Base-by-base conservation (phyloP, 1,140 invertebrate species). In the Drosophila truncata region DNA sequence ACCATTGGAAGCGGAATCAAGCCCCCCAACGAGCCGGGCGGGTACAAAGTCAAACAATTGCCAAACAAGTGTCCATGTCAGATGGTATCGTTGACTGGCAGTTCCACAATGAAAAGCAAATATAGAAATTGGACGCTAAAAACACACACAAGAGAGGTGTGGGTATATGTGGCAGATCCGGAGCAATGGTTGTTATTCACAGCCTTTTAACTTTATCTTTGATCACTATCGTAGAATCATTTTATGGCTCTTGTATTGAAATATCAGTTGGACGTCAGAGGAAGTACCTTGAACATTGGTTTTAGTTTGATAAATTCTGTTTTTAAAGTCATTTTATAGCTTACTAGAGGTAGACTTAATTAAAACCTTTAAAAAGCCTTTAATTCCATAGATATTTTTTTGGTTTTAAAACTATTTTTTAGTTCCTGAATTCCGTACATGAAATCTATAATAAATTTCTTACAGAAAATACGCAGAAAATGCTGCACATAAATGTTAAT, bases 21-120 rank as follows among this genome's bases (percentile, higher is more conserved):
- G 62, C 74, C 70, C 57, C 63, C 62, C 50, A 47, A 71, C 31
- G 8, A 37, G 41, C 47, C 47, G 10, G 14, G 31, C 63, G 64
- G 69, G 83, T 87, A 52, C 82, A 86, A 86, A 86, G 82, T 87
- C 82, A 70, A 73, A 64, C 62, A 85, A 60, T 46, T 55, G 63
- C 50, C 33, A 67, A 62, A 61, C 55, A 66, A 49, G 42, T 74
- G 16, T 33, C 33, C 31, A 72, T 33, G 33, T 41, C 27, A 35
- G 54, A 72, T 50, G 33, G 54, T 39, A 71, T 35, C 37, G 52
- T 29, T 20, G 62, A 27, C 52, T 35, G 31, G 13, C 47, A 20
- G 20, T 35, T 57, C 23, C 60, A 58, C 14, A 55, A 47, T 46
- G 52, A 41, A 70, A 23, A 14, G 18, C 64, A 71, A 59, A 72